Base-by-base conservation (phyloP, 2,888 invertebrate species). In the Macaria liturata region DNA sequence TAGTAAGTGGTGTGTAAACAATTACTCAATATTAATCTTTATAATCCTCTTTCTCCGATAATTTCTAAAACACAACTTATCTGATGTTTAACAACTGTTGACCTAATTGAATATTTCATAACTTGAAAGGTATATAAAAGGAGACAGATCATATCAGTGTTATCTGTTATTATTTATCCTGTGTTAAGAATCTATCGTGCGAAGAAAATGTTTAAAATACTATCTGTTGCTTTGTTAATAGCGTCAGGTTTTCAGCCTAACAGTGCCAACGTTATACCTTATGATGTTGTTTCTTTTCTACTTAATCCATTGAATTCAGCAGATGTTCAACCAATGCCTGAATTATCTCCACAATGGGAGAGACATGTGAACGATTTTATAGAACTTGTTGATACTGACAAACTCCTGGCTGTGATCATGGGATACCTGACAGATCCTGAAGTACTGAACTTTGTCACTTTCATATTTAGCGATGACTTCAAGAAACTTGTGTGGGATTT, bases 401-500 rank as follows among this genome's bases (percentile, higher is more conserved):
- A 72, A 59, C 43, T 79, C 7, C 37, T 76, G 9, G 47, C 49
- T 3, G 69, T 76, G n/a, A 65, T 62, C 1, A 57, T 77, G n/a
- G 60, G 70, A 43, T 71, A 77, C 56, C 54, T 79, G 20, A 58
- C 65, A 7, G 80, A 81, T 58, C 68, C 73, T 32, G 80, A 80
- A 62, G 76, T 80, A 4, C 32, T 71, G 9, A 70, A 66, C 9
- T 79, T 81, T 52, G 9, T 75, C 0, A 62, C 61, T 8, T 78
- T 81, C 47, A 9, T 78, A 4, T 39, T 71, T 0, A 74, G 79
- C 50, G 63, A 71, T 0, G 61, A 77, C 43, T 76, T 80, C 54
- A 69, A 71, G 49, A 62, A 76, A 37, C 46, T 75, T 1, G 44
- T 80, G 32, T 63, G 61, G 62, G 74, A 80, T 9, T 70, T 80